Conservation (phyloP, 2,113 vertebrate species). For the Salminus brasiliensis region DNA sequence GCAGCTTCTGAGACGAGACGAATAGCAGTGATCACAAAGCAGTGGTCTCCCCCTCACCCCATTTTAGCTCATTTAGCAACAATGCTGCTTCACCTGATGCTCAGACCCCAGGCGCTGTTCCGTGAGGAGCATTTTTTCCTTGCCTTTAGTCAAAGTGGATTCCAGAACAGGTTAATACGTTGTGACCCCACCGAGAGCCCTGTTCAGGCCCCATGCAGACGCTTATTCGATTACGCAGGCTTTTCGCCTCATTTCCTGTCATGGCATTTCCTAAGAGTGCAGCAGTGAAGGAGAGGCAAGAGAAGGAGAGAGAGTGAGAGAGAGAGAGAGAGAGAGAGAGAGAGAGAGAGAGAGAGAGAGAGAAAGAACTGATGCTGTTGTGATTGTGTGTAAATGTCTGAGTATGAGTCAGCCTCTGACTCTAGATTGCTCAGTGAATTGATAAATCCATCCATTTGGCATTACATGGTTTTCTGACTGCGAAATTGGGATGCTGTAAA, state of each 20-base stretch:
- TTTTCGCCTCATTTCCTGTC: conserved; percentile 40
- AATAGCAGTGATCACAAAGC: conserved; percentile 29
- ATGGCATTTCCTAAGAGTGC: conserved; percentile 24
- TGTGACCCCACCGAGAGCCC: conserved; percentile 33
- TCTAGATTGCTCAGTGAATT: conserved; percentile 32
- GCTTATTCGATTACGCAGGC: conserved; percentile 47
- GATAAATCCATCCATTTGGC: conserved; percentile 59
- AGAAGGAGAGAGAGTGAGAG: not conserved
- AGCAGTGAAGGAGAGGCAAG: not conserved
- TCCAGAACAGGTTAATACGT: conserved; percentile 54
- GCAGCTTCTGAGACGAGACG: not conserved
- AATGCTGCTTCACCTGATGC: conserved; percentile 19
- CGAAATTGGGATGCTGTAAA: conserved; percentile 15
- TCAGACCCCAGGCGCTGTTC: conserved; percentile 14
- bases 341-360: not conserved
- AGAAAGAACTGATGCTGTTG: not conserved
- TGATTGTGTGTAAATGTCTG: not conserved
- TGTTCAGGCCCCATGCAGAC: conserved; percentile 38
- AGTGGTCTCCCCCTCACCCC: not conserved
- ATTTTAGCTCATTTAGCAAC: conserved; percentile 33
- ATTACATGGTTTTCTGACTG: not conserved
- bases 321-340: not conserved
- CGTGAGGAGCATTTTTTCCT: conserved; percentile 33
- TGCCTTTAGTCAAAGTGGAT: conserved; percentile 41
- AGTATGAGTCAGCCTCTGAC: conserved; percentile 15